These are phyloP conservation scores for Caenorhabditis angaria DNA, from an alignment of 2,888 invertebrate species.

Conservation along the genomic window DNA sequence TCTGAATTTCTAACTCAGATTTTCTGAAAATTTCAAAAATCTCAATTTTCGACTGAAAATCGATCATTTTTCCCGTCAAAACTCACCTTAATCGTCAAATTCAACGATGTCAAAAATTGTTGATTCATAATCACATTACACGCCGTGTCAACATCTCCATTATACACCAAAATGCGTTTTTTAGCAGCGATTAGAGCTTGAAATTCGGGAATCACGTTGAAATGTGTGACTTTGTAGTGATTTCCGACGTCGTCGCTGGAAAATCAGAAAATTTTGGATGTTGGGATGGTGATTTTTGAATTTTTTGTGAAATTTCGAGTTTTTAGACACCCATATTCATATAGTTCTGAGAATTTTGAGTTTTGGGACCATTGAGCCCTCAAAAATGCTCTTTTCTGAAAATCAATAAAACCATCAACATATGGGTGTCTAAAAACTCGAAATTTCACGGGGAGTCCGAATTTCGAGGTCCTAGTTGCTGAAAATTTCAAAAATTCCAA, in stretches of 20 bases:
- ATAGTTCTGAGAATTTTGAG: constrained; percentile 54
- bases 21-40: neutral
- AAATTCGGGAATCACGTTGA: constrained; percentile 48
- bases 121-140: constrained; percentile 75
- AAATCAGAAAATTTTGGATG: constrained; percentile 1
- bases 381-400: too few relatives aligned
- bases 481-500: too few relatives aligned
- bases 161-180: constrained; percentile 73
- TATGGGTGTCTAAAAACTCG: too few relatives aligned
- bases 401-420: too few relatives aligned
- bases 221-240: constrained; percentile 62
- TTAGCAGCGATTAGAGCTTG: constrained; percentile 45
- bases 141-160: constrained; percentile 75
- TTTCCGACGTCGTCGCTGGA: constrained; percentile 49
- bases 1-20: neutral
- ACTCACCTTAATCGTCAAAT: constrained; percentile 45
- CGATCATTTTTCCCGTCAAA: too few relatives aligned
- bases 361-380: constrained; percentile 52
- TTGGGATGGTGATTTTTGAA: constrained; percentile 48
- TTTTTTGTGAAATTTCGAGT: too few relatives aligned
- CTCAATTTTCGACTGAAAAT: neutral
- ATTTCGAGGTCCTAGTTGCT: too few relatives aligned
- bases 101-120: constrained; percentile 59
- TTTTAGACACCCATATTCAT: too few relatives aligned
- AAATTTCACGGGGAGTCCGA: too few relatives aligned